phyloP scores from a whole-genome alignment of 2,113 vertebrate species.

The Onychostruthus taczanowskii region DNA sequence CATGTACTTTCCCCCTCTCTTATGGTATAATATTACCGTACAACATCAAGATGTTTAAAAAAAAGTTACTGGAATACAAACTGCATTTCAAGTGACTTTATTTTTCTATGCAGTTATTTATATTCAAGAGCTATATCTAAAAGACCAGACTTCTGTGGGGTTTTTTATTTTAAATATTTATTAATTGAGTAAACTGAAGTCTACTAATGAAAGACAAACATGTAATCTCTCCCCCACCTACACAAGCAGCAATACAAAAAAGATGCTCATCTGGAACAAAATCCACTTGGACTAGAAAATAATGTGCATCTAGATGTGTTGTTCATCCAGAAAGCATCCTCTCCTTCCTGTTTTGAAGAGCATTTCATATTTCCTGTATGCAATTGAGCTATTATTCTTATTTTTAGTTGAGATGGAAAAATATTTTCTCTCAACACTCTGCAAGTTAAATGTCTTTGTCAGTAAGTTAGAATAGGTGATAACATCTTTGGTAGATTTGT shows the following conservation, averaged over 20 bases:
- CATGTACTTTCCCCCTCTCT: neutral
- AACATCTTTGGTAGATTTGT: neutral
- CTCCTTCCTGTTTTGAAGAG: conserved; percentile 35
- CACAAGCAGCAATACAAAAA: neutral
- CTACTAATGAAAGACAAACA: neutral
- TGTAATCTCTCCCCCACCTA: neutral
- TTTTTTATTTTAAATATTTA: conserved; percentile 39
- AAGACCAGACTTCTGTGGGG: neutral
- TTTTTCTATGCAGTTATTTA: neutral
- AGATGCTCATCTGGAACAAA: neutral
- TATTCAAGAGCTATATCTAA: neutral
- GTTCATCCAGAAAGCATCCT: conserved; percentile 35
- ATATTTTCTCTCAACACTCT: neutral
- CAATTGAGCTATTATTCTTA: neutral
- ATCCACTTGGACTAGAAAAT: neutral
- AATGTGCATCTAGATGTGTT: neutral
- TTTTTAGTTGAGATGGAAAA: neutral
- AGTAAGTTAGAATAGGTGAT: neutral
- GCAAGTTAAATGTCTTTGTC: neutral
- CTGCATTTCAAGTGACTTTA: neutral
- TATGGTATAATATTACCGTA: neutral
- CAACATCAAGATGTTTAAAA: neutral
- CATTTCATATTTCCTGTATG: neutral
- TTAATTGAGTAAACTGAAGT: neutral
- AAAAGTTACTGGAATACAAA: neutral